A percentile compares a stretch with the other conserved stretches of the same genome.
Conservation (phyloP, 2,113 vertebrate species). For the Rallus limicola region DNA sequence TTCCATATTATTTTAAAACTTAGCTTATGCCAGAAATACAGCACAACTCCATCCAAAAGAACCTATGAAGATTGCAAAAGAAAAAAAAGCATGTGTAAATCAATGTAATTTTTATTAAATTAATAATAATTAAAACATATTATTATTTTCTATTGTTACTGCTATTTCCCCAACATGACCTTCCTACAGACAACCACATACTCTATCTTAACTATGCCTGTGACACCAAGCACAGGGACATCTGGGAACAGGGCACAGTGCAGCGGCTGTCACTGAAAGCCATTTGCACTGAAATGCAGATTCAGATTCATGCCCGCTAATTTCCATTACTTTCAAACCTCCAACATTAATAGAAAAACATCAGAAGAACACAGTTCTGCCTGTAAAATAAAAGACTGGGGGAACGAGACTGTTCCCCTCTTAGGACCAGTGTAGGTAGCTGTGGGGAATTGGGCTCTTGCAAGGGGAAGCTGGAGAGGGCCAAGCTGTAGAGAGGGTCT, state of each 20-base stretch:
- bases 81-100: neutral
- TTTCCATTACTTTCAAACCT: neutral
- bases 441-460: neutral
- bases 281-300: neutral
- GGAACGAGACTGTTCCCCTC: neutral
- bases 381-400: neutral
- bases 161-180: neutral
- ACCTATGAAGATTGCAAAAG: neutral
- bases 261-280: neutral
- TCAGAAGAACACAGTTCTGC: neutral
- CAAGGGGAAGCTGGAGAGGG: neutral
- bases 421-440: neutral
- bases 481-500: rapidly evolving
- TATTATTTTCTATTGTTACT: neutral
- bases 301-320: neutral
- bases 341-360: neutral
- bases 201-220: neutral
- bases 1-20: neutral
- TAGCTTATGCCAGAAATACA: neutral
- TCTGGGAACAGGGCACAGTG: neutral
- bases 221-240: neutral
- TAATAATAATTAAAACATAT: neutral
- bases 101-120: neutral
- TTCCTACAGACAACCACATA: neutral
- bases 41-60: neutral